Percentiles rank a stretch among this genome's conserved stretches.
These are phyloP conservation scores for Chirona hameri DNA, from an alignment of 2,888 invertebrate genomes.

Conservation along the genomic window DNA sequence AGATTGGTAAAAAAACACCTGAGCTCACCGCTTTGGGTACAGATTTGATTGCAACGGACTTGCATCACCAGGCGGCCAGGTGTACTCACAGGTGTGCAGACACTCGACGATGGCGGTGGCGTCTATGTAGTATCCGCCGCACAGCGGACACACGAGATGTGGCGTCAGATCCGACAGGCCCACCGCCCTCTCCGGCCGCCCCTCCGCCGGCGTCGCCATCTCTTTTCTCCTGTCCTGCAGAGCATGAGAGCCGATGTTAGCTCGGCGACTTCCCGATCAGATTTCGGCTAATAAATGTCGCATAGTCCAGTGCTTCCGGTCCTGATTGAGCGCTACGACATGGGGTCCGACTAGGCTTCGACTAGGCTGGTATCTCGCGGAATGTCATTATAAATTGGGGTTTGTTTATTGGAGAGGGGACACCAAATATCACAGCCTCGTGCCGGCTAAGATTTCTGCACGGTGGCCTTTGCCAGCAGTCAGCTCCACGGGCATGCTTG, in stretches of 20 bases:
- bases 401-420: too few species aligned
- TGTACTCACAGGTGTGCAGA: conserved; percentile 81
- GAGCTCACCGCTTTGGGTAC: background rate
- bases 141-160: conserved; percentile 83
- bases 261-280: background rate
- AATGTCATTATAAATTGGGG: too few species aligned
- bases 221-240: background rate
- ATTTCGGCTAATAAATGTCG: background rate
- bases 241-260: background rate
- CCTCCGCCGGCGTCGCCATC: background rate
- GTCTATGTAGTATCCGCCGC: conserved; percentile 90
- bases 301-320: too few species aligned
- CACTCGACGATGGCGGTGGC: conserved; percentile 95
- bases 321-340: too few species aligned
- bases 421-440: too few species aligned
- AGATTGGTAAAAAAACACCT: background rate
- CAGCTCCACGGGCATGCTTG: too few species aligned
- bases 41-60: too few species aligned
- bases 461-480: too few species aligned
- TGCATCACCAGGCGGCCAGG: too few species aligned
- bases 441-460: too few species aligned
- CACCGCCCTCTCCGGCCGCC: background rate
- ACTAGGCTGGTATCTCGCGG: too few species aligned
- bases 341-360: too few species aligned
- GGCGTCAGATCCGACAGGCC: conserved; percentile 63